Percentiles rank a stretch among this genome's conserved stretches.
These are phyloP conservation scores for Neuroscelio doddi DNA, from an alignment of 2,888 invertebrate genomes.

Conservation along the genomic window DNA sequence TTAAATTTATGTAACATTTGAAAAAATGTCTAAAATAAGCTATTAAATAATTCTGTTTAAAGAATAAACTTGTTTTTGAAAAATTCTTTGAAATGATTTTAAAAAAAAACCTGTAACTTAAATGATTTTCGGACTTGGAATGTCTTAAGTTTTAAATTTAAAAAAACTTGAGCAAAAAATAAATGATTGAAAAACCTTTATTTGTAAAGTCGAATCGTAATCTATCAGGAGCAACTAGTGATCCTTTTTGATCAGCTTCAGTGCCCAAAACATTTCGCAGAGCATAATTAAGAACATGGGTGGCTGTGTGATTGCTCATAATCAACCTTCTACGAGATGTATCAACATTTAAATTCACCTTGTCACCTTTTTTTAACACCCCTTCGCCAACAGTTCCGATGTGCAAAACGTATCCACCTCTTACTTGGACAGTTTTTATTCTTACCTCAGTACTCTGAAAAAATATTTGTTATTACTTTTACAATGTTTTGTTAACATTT, in stretches of 20 bases:
- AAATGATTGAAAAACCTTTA: conserved; percentile 74
- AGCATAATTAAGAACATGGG: conserved; percentile 96
- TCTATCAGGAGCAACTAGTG: conserved; percentile 96
- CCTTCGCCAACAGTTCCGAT: conserved; percentile 90
- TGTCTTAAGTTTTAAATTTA: background rate
- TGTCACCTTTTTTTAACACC: conserved; percentile 87
- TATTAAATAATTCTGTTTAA: too few relatives aligned
- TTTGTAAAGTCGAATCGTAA: conserved; percentile 98
- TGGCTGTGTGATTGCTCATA: conserved; percentile 99
- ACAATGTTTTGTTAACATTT: too few relatives aligned
- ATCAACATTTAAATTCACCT: conserved; percentile 86
- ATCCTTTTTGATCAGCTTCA: conserved; percentile 96
- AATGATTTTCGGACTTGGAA: too few relatives aligned
- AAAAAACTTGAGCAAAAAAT: background rate
- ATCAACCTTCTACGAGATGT: conserved; percentile 87
- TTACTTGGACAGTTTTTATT: conserved; percentile 93
- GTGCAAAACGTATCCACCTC: conserved; percentile 96
- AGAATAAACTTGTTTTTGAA: too few relatives aligned
- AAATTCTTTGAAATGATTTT: too few relatives aligned
- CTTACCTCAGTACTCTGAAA: conserved; percentile 85
- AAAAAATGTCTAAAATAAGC: too few relatives aligned
- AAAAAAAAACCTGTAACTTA: too few relatives aligned
- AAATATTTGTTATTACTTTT: conserved; percentile 1
- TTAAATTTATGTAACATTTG: too few relatives aligned
- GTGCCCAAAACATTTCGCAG: conserved; percentile 90